These are phyloP conservation scores for Propithecus deckenii DNA, from an alignment of 2,797 vertebrate genomes.

Conservation along the genomic window DNA sequence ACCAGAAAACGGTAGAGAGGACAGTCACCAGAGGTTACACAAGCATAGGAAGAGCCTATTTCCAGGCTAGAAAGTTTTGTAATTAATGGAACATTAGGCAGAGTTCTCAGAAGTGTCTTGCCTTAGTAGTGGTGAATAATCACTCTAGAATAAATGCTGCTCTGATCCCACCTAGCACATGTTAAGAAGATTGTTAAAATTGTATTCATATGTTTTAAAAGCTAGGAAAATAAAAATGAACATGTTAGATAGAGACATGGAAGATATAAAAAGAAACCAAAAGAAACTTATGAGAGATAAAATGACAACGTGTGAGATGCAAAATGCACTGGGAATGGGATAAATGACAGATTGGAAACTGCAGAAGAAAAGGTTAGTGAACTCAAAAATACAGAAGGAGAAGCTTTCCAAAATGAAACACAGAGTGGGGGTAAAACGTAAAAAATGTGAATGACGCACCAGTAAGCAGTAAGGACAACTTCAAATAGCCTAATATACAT, in stretches of 20 bases:
- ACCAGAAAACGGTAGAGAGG: background rate
- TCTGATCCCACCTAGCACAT: background rate
- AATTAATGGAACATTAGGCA: background rate
- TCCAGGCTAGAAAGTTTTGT: background rate
- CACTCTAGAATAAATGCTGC: background rate
- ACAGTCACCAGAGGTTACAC: background rate
- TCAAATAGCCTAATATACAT: background rate
- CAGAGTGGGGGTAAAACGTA: background rate
- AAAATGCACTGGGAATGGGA: background rate
- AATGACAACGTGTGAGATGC: background rate
- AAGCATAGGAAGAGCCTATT: background rate
- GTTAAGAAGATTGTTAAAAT: background rate
- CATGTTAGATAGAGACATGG: background rate
- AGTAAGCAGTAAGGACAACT: background rate
- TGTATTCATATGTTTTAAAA: background rate
- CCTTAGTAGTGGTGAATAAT: background rate
- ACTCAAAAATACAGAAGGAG: background rate
- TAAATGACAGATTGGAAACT: background rate
- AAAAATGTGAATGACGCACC: background rate
- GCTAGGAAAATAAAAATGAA: background rate
- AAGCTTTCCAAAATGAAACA: background rate
- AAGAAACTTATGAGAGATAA: background rate
- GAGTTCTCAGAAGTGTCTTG: background rate
- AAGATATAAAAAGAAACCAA: background rate
- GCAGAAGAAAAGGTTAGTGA: background rate